A percentile compares a stretch with the other conserved stretches of the same genome.
Evolutionary conservation across 1,140 invertebrate genomes (phyloP).

Genomic region (Dryas iulia): DNA sequence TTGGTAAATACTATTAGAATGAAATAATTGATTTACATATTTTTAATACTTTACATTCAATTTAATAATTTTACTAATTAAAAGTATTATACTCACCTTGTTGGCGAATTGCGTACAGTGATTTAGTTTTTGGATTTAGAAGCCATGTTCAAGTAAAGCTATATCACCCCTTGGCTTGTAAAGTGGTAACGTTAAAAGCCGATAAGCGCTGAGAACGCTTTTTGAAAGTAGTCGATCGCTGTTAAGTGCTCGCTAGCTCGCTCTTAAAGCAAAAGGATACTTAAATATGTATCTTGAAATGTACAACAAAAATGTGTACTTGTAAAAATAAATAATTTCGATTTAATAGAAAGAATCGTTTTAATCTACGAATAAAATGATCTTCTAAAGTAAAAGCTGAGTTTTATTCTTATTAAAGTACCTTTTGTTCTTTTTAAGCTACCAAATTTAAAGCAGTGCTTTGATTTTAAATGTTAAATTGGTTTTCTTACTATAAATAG

Average conservation of each 20-base stretch:
- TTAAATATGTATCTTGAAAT: constrained; percentile 25
- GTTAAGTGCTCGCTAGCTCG: constrained; percentile 50
- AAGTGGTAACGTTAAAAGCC: constrained; percentile 56
- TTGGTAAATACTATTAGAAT: too few species aligned
- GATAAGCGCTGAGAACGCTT: constrained; percentile 63
- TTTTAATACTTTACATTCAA: too few species aligned
- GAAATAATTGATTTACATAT: too few species aligned
- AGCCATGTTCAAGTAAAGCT: constrained; percentile 21
- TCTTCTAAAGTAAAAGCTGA: too few species aligned
- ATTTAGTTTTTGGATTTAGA: not conserved
- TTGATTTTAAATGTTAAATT: too few species aligned
- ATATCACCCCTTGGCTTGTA: constrained; percentile 24
- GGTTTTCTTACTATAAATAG: too few species aligned
- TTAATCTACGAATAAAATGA: too few species aligned
- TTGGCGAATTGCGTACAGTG: not conserved
- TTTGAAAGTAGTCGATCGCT: constrained; percentile 56
- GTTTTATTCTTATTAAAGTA: too few species aligned
- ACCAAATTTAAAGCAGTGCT: too few species aligned
- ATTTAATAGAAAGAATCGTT: too few species aligned
- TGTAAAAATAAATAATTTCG: not conserved
- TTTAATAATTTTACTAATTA: too few species aligned
- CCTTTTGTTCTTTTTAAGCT: too few species aligned
- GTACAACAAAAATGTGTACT: not conserved
- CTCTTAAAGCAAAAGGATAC: constrained; percentile 41
- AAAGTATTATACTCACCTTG: not conserved